Evolutionary conservation across 2,797 vertebrate species (phyloP), one percentile per base, ranked within the genome.

Genomic region (Clamator glandarius): DNA sequence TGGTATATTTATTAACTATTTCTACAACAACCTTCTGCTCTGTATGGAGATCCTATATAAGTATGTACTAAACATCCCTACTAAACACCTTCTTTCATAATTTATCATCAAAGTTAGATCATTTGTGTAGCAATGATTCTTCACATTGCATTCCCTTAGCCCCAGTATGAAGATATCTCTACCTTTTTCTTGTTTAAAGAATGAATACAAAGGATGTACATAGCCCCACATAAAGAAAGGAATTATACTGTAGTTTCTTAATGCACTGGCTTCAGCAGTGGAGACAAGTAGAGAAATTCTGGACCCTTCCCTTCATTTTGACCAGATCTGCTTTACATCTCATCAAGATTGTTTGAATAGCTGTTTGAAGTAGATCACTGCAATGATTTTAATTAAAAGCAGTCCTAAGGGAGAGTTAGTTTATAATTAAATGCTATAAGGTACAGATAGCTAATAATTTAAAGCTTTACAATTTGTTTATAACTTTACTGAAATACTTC

Each of bases 321-420:
- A 57, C 44, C 54, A 88, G 93, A 95, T 95, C 80, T 95, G 83
- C 76, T 94, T 94, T 84, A 31, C 36, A 92, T 92, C 66, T 41
- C 16, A 24, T 35, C 23, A 70, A n/a, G 48, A 41, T 11, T 77
- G 62, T 76, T 93, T 94, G 35, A 42, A 35, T 72, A 84, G 54
- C 50, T 86, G 24, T 68, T 77, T 64, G 62, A 93, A 93, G 46
- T 42, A 88, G 66, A 95, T 86, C 1, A 0, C 54, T 84, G 66
- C 91, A 95, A 91, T 78, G 29, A 86, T 68, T 33, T 95, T 80
- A n/a, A 91, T 86, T 91, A 90, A 90, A 94, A 86, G 31, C 29
- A 78, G 58, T 88, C 80, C 31, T 64, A 78, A 72, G 54, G 69
- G 79, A 68, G 41, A 83, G 48, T 55, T 79, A 89, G 11, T 68